phyloP scores from a whole-genome alignment of 2,113 vertebrate genomes.

The Colinus virginianus region DNA sequence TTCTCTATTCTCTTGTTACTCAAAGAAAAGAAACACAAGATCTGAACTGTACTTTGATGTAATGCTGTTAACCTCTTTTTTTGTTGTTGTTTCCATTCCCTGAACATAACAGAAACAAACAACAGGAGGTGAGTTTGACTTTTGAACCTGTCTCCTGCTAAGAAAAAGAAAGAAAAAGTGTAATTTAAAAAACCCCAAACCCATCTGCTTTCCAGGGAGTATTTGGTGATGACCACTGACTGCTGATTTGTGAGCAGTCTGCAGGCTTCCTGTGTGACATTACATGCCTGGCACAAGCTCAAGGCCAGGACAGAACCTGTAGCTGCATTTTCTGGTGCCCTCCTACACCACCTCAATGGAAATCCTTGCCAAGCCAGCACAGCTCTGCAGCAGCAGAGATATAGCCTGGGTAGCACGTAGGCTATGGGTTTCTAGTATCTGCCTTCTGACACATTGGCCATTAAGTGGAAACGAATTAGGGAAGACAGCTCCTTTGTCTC shows the following conservation, averaged over 20 bases:
- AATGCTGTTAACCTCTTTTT: neutral
- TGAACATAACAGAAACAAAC: neutral
- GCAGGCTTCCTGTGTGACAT: neutral
- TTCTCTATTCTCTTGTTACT: neutral
- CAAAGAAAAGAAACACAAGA: neutral
- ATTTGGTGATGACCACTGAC: neutral
- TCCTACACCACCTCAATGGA: neutral
- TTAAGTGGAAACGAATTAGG: neutral
- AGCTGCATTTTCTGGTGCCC: neutral
- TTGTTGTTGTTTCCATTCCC: neutral
- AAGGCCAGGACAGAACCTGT: neutral
- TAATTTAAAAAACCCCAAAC: neutral
- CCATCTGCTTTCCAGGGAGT: neutral
- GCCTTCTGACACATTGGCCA: neutral
- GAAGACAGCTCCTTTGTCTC: neutral
- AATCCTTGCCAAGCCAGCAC: neutral
- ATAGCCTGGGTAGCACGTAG: accelerated
- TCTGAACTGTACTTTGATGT: neutral
- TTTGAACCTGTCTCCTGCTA: neutral
- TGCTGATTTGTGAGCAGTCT: neutral
- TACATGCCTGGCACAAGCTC: neutral
- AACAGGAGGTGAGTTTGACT: neutral
- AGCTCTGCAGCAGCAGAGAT: neutral
- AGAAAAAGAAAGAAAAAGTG: neutral
- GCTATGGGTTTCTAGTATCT: neutral